Base-by-base conservation (phyloP, 2,797 vertebrate genomes). In the Microctenopoma steveboyesi region DNA sequence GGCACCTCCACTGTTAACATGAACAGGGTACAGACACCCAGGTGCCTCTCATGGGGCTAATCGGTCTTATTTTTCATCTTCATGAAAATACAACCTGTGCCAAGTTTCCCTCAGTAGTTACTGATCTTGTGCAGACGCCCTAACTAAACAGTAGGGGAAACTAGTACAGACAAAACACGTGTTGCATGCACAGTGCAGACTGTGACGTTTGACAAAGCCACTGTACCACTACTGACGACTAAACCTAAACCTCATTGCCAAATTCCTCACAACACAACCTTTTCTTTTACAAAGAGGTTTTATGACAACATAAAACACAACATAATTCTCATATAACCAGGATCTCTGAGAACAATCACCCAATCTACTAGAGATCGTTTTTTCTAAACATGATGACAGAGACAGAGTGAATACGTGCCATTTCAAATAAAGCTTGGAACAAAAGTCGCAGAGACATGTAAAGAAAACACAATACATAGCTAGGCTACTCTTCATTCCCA, bases 401-500 rank as follows among this genome's bases (percentile, higher is more conserved):
- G 12, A 62, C 16, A 35, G 42, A 58, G 40, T 57, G 22, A 39
- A 54, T 22, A 48, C 58, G 39, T 78, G 51, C 25, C 46, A 39
- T 30, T 42, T 73, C 58, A 64, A 48, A 60, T 39, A 65, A 62
- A 74, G 52, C 64, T 42, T 33, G 5, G 7, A 77, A 54, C 14
- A 62, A 56, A 66, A 33, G 16, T 4, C 7, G 4, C n/a, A 10
- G 22, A 46, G 35, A 54, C 18, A 65, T 45, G 7, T 55, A 67
- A 30, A 64, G 15, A 78, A 22, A 16, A 43, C 27, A 4, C 3
- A 77, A 74, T 72, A 76, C 74, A 85, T 78, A 83, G 28, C 39
- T 42, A 43, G n/a, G 22, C 47, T 68, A 25, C 48, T 54, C 48
- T 4, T 69, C 18, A 25, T 33, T 75, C 28, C 55, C 39, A 56